Conservation (phyloP, 2,888 invertebrate species). For the Agrochola macilenta region DNA sequence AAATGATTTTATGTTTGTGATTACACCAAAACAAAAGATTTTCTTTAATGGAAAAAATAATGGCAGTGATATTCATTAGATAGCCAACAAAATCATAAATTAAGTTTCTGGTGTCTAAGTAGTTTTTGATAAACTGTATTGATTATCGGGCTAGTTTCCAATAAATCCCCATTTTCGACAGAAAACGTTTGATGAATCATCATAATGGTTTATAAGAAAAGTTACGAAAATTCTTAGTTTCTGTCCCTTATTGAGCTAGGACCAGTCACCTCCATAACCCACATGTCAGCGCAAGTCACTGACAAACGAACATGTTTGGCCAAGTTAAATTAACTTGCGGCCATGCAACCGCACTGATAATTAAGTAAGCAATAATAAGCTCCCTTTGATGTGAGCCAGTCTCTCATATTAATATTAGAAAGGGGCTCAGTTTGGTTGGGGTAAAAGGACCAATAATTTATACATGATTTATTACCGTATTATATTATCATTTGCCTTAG, state of each 20-base stretch:
- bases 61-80: background rate
- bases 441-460: constrained; percentile 19
- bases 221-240: background rate
- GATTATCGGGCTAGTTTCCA: background rate
- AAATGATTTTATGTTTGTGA: background rate
- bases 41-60: background rate
- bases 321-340: constrained; percentile 47
- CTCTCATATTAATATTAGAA: constrained; percentile 45
- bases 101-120: background rate
- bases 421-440: background rate
- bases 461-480: constrained; percentile 22
- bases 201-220: background rate
- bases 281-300: constrained; percentile 6
- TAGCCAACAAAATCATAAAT: no score
- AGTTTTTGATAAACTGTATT: background rate
- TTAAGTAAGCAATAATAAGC: constrained; percentile 44
- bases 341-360: constrained; percentile 36
- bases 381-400: constrained; percentile 48
- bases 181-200: background rate
- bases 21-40: background rate
- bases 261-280: background rate
- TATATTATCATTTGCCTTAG: background rate
- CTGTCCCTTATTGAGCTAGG: background rate
- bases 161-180: background rate
- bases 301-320: constrained; percentile 19